Evolutionary conservation across 2,888 invertebrate genomes (phyloP).

Genomic region (Pomacea canaliculata): DNA sequence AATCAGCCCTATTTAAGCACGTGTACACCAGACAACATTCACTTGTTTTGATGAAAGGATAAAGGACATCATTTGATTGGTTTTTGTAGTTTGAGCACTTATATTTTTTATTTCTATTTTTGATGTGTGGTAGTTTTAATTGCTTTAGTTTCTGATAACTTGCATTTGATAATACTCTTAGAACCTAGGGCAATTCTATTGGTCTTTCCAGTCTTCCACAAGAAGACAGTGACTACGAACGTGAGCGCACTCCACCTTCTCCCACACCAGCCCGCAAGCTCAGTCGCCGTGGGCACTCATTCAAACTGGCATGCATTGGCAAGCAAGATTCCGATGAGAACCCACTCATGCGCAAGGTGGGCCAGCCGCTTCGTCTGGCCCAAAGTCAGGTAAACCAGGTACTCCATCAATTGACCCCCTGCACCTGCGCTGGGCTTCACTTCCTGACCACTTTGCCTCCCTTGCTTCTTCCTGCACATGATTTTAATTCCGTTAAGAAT

Average conservation of each 20-base stretch:
- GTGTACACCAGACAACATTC: too few species aligned
- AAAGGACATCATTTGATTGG: too few species aligned
- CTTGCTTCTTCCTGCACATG: background rate
- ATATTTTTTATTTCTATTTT: too few species aligned
- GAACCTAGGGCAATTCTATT: background rate
- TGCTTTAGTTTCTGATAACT: too few species aligned
- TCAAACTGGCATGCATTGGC: conserved; percentile 69
- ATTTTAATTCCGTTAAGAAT: too few species aligned
- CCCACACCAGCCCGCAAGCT: conserved; percentile 67
- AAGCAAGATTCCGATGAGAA: conserved; percentile 71
- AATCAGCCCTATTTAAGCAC: too few species aligned
- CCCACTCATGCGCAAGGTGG: conserved; percentile 72
- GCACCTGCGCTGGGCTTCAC: background rate
- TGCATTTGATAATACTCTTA: too few species aligned
- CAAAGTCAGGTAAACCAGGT: conserved; percentile 72
- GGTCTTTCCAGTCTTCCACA: conserved; percentile 62
- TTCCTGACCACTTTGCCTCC: background rate
- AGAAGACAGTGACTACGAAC: conserved; percentile 69
- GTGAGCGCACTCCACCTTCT: conserved; percentile 75
- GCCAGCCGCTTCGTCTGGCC: conserved; percentile 78
- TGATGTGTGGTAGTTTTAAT: too few species aligned
- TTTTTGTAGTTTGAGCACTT: too few species aligned
- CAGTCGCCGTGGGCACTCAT: conserved; percentile 64
- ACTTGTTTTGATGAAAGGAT: too few species aligned
- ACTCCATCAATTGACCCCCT: background rate